Percentiles rank a stretch among this genome's conserved stretches.
These are phyloP conservation scores for Magallana angulata DNA, from an alignment of 1,140 invertebrate species.

Conservation along the genomic window DNA sequence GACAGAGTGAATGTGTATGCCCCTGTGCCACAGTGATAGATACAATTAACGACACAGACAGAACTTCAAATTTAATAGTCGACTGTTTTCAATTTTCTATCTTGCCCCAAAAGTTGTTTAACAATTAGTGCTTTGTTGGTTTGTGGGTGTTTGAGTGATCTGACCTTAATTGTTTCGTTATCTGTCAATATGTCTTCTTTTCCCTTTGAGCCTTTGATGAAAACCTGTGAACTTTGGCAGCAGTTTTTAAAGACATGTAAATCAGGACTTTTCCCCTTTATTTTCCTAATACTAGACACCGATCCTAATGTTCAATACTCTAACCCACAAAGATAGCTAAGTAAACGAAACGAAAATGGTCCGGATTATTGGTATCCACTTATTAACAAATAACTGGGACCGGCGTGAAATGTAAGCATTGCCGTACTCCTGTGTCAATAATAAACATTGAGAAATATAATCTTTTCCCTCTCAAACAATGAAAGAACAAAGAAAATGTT, in stretches of 20 bases:
- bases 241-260: conserved; percentile 25
- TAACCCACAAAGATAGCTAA: conserved; percentile 21
- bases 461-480: too few species aligned
- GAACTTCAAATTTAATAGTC: conserved; percentile 9
- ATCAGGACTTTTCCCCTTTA: neutral
- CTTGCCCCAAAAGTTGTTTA: neutral
- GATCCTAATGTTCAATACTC: neutral
- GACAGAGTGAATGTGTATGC: conserved; percentile 17
- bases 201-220: conserved; percentile 22
- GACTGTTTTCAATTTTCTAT: neutral
- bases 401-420: neutral
- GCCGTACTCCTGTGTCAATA: neutral
- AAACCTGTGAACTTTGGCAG: conserved; percentile 4
- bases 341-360: neutral
- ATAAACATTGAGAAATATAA: too few species aligned
- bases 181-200: neutral
- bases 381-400: neutral
- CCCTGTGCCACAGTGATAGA: conserved; percentile 16
- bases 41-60: neutral
- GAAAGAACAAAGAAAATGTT: neutral
- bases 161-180: neutral
- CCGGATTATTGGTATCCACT: neutral
- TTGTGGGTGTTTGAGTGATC: neutral
- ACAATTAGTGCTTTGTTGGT: conserved; percentile 1
- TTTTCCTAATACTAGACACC: neutral